These are phyloP conservation scores for Danaus melanippus DNA, from an alignment of 1,140 invertebrate species.

Conservation along the genomic window DNA sequence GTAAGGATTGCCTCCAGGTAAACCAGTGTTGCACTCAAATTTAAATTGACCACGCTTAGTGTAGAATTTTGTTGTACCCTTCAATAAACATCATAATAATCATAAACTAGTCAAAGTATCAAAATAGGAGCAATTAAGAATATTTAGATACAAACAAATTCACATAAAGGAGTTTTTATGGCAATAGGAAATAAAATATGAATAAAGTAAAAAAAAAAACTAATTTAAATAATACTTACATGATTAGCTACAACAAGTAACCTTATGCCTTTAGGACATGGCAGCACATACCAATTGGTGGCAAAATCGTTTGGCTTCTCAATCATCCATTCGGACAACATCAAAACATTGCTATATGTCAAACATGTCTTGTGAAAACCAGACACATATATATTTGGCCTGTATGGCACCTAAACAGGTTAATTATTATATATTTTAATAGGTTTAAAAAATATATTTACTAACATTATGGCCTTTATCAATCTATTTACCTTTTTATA, in stretches of 20 bases:
- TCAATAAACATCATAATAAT: slow-evolving; percentile 28
- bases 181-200: too few relatives aligned
- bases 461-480: too few relatives aligned
- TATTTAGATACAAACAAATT: too few relatives aligned
- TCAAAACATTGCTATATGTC: slow-evolving; percentile 54
- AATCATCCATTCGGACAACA: slow-evolving; percentile 92
- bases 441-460: too few relatives aligned
- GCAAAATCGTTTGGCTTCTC: slow-evolving; percentile 86
- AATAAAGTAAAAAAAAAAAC: not conserved
- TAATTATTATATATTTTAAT: slow-evolving; percentile 3
- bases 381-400: slow-evolving; percentile 61
- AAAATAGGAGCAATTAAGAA: too few relatives aligned
- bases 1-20: slow-evolving; percentile 82
- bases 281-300: slow-evolving; percentile 85
- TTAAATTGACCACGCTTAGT: slow-evolving; percentile 78
- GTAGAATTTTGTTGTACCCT: slow-evolving; percentile 83
- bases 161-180: too few relatives aligned
- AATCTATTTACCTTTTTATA: slow-evolving; percentile 18
- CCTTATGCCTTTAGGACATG: slow-evolving; percentile 87
- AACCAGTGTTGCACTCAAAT: slow-evolving; percentile 74
- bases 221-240: slow-evolving; percentile 61
- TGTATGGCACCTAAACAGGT: slow-evolving; percentile 43
- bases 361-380: slow-evolving; percentile 47
- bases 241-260: slow-evolving; percentile 82
- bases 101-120: not conserved